Percentiles rank a stretch among this genome's conserved stretches.
Conservation (phyloP, 2,888 invertebrate genomes). For the Troides helena region DNA sequence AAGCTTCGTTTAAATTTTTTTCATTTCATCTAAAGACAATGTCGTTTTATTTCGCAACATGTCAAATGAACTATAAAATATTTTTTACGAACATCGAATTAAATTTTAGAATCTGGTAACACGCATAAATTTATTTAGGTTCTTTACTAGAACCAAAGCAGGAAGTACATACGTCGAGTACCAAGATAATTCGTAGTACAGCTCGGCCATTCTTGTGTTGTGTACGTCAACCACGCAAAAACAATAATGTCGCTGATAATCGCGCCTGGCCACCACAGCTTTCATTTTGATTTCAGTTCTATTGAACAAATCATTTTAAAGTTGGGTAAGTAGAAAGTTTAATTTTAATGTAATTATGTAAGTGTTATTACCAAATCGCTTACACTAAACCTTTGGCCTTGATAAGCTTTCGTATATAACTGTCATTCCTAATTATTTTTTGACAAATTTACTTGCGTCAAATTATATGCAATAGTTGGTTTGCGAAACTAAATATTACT, state of each 20-base stretch:
- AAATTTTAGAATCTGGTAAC: too few species aligned
- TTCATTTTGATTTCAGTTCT: slow-evolving; percentile 48
- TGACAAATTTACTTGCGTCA: neutral
- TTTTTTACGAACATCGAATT: too few species aligned
- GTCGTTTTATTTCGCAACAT: too few species aligned
- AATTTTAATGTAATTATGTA: neutral
- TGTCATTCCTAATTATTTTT: neutral
- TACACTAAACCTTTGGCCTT: neutral
- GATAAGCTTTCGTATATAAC: neutral
- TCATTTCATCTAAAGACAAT: too few species aligned
- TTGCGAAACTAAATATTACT: neutral
- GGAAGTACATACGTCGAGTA: neutral
- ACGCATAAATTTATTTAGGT: neutral
- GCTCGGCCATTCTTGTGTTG: neutral
- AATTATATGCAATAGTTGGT: neutral
- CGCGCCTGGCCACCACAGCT: slow-evolving; percentile 39
- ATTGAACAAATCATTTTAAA: slow-evolving; percentile 57
- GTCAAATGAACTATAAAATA: too few species aligned
- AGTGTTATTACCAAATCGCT: neutral
- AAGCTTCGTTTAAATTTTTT: too few species aligned
- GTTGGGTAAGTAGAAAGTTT: slow-evolving; percentile 47
- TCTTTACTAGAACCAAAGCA: neutral
- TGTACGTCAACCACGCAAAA: neutral
- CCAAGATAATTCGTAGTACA: neutral
- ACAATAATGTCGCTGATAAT: slow-evolving; percentile 35